Evolutionary conservation across 2,797 vertebrate species (phyloP).

Genomic region (Chromobotia macracanthus): DNA sequence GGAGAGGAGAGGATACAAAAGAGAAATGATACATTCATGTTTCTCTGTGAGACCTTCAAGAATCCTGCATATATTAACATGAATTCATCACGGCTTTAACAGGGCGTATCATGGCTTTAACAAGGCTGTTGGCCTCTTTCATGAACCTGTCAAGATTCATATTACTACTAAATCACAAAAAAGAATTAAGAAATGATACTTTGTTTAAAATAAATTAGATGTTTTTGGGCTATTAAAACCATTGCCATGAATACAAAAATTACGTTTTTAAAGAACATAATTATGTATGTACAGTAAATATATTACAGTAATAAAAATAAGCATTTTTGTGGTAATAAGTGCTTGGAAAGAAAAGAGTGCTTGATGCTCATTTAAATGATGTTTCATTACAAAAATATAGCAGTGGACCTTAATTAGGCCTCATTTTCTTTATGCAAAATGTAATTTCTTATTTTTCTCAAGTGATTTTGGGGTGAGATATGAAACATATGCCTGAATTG

Average conservation of each 20-base stretch:
- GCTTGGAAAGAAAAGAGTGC: too few species aligned
- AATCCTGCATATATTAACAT: slow-evolving; percentile 32
- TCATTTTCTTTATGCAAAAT: too few species aligned
- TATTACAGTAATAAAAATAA: too few species aligned
- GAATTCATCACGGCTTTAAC: slow-evolving; percentile 19
- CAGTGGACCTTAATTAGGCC: too few species aligned
- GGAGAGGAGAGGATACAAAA: not conserved
- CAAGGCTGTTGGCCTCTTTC: not conserved
- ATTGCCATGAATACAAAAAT: not conserved
- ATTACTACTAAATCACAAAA: not conserved
- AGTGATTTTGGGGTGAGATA: too few species aligned
- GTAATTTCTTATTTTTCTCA: too few species aligned
- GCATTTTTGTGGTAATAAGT: too few species aligned
- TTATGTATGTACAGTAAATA: too few species aligned
- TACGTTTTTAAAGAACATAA: too few species aligned
- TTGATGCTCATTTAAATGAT: too few species aligned
- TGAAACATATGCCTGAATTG: too few species aligned
- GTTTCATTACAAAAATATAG: too few species aligned
- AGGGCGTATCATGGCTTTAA: not conserved
- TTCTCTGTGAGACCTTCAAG: not conserved
- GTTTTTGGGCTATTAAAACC: not conserved
- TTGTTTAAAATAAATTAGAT: not conserved
- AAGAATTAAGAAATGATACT: not conserved
- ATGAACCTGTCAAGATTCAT: not conserved
- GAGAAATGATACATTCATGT: slow-evolving; percentile 20